Percentiles rank a stretch among this genome's conserved stretches.
Conservation (phyloP, 1,140 invertebrate species). For the Orchesella cincta region DNA sequence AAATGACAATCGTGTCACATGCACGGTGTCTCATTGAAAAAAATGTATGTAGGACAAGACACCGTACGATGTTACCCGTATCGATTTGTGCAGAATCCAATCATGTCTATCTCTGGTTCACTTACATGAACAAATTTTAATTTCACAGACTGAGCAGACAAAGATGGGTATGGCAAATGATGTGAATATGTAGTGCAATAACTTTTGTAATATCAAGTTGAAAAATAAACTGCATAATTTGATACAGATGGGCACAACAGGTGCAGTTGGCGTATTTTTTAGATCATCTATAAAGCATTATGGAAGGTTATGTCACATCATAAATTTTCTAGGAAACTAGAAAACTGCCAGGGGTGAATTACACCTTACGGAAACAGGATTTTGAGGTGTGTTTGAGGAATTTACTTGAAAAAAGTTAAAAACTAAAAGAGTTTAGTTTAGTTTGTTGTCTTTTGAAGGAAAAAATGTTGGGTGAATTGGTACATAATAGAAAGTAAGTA, state of each 20-base stretch:
- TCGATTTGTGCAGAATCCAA: no score
- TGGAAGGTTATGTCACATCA: conserved; percentile 15
- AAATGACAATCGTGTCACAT: neutral
- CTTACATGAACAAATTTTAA: no score
- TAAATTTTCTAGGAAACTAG: neutral
- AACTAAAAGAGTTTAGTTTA: no score
- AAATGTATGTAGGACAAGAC: no score
- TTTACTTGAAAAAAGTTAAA: neutral
- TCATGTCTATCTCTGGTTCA: no score
- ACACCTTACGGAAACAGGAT: neutral
- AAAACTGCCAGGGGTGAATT: neutral
- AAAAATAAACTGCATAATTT: neutral
- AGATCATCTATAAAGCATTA: no score
- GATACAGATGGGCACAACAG: neutral
- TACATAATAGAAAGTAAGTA: no score
- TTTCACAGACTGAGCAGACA: no score
- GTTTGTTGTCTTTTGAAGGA: neutral
- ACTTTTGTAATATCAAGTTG: neutral
- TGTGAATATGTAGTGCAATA: neutral
- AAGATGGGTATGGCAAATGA: neutral
- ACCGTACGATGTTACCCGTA: no score
- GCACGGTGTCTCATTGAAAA: no score
- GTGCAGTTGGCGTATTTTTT: no score
- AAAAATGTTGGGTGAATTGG: neutral
- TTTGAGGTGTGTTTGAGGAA: neutral